Percentiles rank a stretch among this genome's conserved stretches.
Evolutionary conservation across 2,113 vertebrate genomes (phyloP).

Genomic region (Paradoxurus hermaphroditus): DNA sequence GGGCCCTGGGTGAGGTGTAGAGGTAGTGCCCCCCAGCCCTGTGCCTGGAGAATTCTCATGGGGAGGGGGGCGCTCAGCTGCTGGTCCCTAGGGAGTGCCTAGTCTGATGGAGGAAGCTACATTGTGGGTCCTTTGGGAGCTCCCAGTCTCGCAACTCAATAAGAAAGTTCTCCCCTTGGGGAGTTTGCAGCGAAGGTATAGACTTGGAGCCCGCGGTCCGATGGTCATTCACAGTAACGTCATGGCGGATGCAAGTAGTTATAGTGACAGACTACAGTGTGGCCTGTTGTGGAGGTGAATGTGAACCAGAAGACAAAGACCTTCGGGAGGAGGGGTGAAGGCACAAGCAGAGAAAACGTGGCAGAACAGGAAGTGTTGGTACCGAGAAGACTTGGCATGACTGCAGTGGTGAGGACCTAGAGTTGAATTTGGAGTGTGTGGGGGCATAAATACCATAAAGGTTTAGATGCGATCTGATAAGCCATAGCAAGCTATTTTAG

Average conservation of each 20-base stretch:
- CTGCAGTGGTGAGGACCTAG: background rate
- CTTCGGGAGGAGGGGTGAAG: background rate
- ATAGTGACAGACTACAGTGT: background rate
- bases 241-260: background rate
- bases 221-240: background rate
- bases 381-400: background rate
- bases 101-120: background rate
- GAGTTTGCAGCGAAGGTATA: background rate
- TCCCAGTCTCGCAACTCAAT: background rate
- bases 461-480: conserved; percentile 11
- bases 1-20: background rate
- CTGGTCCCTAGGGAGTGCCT: background rate
- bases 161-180: background rate
- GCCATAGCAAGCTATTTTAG: conserved; percentile 13
- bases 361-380: background rate
- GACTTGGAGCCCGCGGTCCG: background rate
- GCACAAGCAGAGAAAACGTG: background rate
- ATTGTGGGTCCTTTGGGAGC: background rate
- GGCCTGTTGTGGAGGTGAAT: background rate
- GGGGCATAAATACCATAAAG: background rate
- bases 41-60: too few relatives aligned
- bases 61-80: background rate
- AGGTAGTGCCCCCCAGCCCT: too few relatives aligned
- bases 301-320: background rate
- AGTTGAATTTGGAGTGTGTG: background rate